Evolutionary conservation across 2,797 vertebrate species (phyloP), one percentile per base, ranked within the genome.

Genomic region (Hippoglossus hippoglossus): DNA sequence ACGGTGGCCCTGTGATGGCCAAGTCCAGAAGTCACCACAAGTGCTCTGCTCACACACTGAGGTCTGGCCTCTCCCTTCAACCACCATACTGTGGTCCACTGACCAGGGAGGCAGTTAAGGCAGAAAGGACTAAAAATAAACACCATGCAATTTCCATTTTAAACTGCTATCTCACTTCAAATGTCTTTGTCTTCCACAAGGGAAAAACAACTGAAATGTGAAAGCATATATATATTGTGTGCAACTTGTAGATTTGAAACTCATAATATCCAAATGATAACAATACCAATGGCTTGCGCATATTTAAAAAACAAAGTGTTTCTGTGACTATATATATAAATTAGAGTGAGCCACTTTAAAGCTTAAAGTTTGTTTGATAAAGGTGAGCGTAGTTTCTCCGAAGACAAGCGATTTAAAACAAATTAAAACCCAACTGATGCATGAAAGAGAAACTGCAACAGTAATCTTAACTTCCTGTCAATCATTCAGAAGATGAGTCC

Each of bases 51-150:
- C 85, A 82, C 87, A 89, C 91, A 91, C 84, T 87, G 90, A 92
- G 89, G 89, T 93, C 91, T 93, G 91, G 92, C 93, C 93, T 91
- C 92, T 92, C 92, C 94, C 91, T 93, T 82, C 85, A 87, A 92
- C 93, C 94, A 89, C 92, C 91, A 87, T 92, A 87, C 83, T 91
- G 93, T 87, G 92, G 90, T 93, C 80, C 85, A 81, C 91, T 93
- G 93, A 92, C 92, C 91, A 87, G 89, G 77, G 58, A 89, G 81
- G 83, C 78, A 91, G 89, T 91, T 75, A 88, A 88, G 68, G 84
- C 80, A 79, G 84, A 88, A 82, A 66, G 59, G 59, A 80, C 91
- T 94, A 94, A 95, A 95, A 94, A 95, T 95, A 95, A 93, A 93
- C 80, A 91, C 73, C 63, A 85, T 88, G 84, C 88, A 92, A 91